Evolutionary conservation across 2,888 invertebrate genomes (phyloP).

Genomic region (Hemithea aestivaria): DNA sequence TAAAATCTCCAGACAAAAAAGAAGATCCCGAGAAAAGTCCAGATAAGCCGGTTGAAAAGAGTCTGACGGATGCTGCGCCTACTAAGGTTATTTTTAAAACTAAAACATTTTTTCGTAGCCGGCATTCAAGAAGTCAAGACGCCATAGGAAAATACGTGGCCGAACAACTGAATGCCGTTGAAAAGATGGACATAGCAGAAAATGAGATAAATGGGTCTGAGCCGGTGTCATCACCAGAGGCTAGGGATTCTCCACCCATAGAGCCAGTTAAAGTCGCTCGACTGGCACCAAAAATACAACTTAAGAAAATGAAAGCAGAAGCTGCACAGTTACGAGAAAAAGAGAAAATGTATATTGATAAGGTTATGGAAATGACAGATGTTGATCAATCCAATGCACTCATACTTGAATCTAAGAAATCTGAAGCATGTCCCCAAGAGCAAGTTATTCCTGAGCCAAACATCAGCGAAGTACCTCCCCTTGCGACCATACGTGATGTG

Average conservation of each 20-base stretch:
- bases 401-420: constrained; percentile 17
- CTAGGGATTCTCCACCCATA: constrained; percentile 61
- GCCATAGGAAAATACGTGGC: constrained; percentile 76
- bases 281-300: constrained; percentile 74
- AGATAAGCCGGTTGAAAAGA: constrained; percentile 42
- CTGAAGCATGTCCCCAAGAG: not conserved
- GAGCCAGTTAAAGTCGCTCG: constrained; percentile 78
- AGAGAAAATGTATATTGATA: constrained; percentile 35
- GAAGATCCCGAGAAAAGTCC: constrained; percentile 31
- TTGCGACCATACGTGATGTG: constrained; percentile 36
- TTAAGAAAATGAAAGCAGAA: constrained; percentile 75
- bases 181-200: constrained; percentile 63
- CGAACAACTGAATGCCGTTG: constrained; percentile 69
- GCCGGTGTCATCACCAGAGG: constrained; percentile 56
- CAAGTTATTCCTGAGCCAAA: not conserved
- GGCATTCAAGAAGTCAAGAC: constrained; percentile 75
- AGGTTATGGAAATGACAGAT: constrained; percentile 13
- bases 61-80: constrained; percentile 38
- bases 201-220: constrained; percentile 65
- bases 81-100: constrained; percentile 76
- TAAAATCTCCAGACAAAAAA: constrained; percentile 71
- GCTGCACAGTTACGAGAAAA: constrained; percentile 58
- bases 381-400: constrained; percentile 16
- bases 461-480: constrained; percentile 9
- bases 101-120: constrained; percentile 76